Base-by-base conservation (phyloP, 2,113 vertebrate genomes). In the Cyanistes caeruleus region DNA sequence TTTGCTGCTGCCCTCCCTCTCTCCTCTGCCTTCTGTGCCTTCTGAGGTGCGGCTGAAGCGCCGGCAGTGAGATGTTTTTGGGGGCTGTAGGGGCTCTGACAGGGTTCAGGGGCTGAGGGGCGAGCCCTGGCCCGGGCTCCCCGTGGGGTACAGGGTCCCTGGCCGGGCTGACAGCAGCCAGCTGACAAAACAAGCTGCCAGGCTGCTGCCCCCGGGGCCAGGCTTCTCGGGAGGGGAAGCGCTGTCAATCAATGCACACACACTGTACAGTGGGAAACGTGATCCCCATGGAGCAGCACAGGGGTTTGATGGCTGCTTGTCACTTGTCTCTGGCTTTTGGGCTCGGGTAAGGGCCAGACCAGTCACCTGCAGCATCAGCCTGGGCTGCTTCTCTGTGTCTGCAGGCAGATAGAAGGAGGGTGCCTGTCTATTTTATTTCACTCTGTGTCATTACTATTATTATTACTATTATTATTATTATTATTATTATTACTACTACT, bases 131-230 rank as follows among this genome's bases (percentile, higher is more conserved):
- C 27, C 27, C 7, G 2, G 90, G 89, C 79, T 85, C 86, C 96
- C 97, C 0, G 20, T 5, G 3, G 96, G 0, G 60, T 3, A 9
- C 58, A 64, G 48, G 35, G 39, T 93, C 86, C 58, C 70, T 44
- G 75, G n/a, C 24, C 3, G 1, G 49, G 65, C 86, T 59, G 89
- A 56, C 74, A 4, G 65, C 5, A 5, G 85, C 81, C 8, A 2
- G 98, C 98, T 98, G 98, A 98, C 95, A 97, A 98, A 98, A 98
- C 96, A 98, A 91, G 69, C 84, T 44, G 84, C 93, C 55, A 19
- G 82, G 89, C 87, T 48, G 84, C 75, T 31, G 2, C 70, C 91
- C 91, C 64, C 17, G 11, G 78, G 92, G 72, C 81, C 94, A 81
- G 11, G 53, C 84, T 65, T 7, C 5, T 60, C 4, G 3, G 74